A percentile compares a stretch with the other conserved stretches of the same genome.
These are phyloP conservation scores for Catharus fuscescens DNA, from an alignment of 2,113 vertebrate species.

Conservation along the genomic window DNA sequence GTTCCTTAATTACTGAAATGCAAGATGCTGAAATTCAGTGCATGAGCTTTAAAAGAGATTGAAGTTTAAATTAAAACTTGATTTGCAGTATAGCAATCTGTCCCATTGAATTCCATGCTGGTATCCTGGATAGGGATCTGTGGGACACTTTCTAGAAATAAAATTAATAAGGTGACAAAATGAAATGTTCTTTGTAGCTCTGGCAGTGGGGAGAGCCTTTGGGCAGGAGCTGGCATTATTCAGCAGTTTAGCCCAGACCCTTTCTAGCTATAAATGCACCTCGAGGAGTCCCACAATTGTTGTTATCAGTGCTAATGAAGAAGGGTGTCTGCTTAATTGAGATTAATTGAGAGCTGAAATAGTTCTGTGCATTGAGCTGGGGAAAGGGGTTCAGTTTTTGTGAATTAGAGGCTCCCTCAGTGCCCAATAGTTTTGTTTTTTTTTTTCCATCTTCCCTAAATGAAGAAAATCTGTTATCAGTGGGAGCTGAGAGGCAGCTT, in stretches of 20 bases:
- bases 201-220: neutral
- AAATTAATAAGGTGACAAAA: neutral
- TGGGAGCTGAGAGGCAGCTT: neutral
- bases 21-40: neutral
- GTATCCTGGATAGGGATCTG: no score
- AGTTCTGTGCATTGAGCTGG: neutral
- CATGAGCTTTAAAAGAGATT: neutral
- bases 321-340: neutral
- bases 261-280: neutral
- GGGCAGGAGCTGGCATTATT: neutral
- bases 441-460: accelerated
- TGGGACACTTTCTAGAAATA: neutral
- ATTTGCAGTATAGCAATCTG: neutral
- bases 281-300: neutral
- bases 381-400: neutral
- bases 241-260: neutral
- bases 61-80: neutral
- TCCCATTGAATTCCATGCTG: neutral
- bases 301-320: neutral
- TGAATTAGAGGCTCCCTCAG: neutral
- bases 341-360: neutral
- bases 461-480: neutral
- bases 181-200: neutral
- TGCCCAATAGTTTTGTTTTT: neutral
- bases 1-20: neutral